Base-by-base conservation (phyloP, 2,888 invertebrate species). In the Linnaemya vulpina region DNA sequence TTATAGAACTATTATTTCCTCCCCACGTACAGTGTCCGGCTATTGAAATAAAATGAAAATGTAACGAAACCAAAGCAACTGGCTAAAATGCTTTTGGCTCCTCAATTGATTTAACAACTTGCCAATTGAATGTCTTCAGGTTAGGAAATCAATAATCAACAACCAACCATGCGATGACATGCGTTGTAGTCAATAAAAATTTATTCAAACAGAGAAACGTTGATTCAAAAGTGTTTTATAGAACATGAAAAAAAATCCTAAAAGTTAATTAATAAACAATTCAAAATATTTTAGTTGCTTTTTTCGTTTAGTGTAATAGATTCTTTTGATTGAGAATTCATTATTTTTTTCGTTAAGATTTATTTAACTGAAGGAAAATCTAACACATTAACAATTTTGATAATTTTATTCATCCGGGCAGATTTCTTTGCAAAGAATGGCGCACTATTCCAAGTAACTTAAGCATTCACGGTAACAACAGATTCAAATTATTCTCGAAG, bases 61-160 rank as follows among this genome's bases (percentile, higher is more conserved):
- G 8, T 30, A 30, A 30, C 10, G 17, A 58, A 58, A 58, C 13
- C 4, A n/a, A 15, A 40, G 43, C 20, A 63, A 51, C 22, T 13
- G 38, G 5, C 60, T 20, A 62, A 65, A 58, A 58, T 51, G 70
- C 17, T 17, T 71, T 62, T 62, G 25, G 35, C 46, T 65, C 22
- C 71, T 63, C 67, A 65, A 65, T 70, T 70, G n/a, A 71, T 55
- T 81, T 74, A 67, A 79, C 30, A 70, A 65, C 38, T 53, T 38
- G 20, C 20, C 13, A 25, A 75, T 60, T 73, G 5, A 63, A 74
- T 74, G 30, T 74, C 60, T 81, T 75, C 68, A 68, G 35, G 53
- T 62, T 62, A 67, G 38, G 5, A 25, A 55, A 53, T 51, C 63
- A 58, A 55, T 58, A 13, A 76, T 67, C 1, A 76, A 22, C 17